A percentile compares a stretch with the other conserved stretches of the same genome.
Evolutionary conservation across 2,113 vertebrate species (phyloP).

Genomic region (Ahaetulla prasina): DNA sequence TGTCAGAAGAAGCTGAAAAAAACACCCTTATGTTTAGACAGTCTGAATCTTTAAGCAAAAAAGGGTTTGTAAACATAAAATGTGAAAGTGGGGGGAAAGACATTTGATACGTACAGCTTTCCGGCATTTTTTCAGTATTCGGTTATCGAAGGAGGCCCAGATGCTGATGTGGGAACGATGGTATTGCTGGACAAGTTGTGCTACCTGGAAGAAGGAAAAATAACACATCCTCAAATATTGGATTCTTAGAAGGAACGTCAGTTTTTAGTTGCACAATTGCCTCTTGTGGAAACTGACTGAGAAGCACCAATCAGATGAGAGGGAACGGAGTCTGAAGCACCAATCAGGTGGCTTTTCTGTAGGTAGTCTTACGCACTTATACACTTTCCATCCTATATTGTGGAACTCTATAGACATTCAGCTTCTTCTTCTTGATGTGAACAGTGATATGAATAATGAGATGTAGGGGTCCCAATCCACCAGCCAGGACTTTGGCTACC

Average conservation of each 20-base stretch:
- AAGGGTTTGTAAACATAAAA: not conserved
- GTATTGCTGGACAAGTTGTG: slow-evolving; percentile 70
- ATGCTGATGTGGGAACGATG: slow-evolving; percentile 74
- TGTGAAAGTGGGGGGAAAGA: not conserved
- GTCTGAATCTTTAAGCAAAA: not conserved
- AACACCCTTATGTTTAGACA: not conserved
- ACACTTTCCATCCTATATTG: not conserved
- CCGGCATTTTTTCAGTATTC: slow-evolving; percentile 72
- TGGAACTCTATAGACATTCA: not conserved
- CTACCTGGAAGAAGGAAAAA: slow-evolving; percentile 62
- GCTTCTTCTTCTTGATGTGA: not conserved
- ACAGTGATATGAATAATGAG: not conserved
- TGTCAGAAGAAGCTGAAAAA: not conserved
- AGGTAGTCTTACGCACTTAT: not conserved
- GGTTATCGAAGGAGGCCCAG: slow-evolving; percentile 71
- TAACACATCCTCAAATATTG: not conserved
- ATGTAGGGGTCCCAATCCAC: not conserved
- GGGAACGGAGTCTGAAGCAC: not conserved
- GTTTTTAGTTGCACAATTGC: not conserved
- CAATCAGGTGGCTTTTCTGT: not conserved
- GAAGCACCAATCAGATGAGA: not conserved
- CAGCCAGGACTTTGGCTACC: not conserved
- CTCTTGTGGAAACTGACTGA: not conserved
- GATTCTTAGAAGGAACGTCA: not conserved
- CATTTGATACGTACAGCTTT: slow-evolving; percentile 58